Conservation (phyloP, 37 sponge, comb jelly and placozoan species). For the Beroe ovata region DNA sequence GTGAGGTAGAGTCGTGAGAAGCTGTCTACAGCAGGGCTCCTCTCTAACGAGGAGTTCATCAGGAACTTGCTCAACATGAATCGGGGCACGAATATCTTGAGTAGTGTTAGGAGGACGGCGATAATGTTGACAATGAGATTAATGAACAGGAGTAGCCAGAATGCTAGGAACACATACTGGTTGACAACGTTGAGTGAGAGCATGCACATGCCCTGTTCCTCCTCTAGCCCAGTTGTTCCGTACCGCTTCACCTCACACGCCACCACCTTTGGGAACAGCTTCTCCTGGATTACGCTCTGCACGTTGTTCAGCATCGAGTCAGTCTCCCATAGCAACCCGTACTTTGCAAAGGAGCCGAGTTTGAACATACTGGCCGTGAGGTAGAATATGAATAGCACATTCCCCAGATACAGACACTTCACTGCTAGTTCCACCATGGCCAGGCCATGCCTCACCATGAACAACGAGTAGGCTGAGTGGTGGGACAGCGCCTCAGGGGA, state of each 20-base stretch:
- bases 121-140: not conserved
- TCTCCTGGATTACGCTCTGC: slow-evolving; percentile 23
- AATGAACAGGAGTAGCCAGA: slow-evolving; percentile 23
- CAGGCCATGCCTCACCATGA: slow-evolving; percentile 36
- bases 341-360: slow-evolving; percentile 46
- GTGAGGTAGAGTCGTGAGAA: not conserved
- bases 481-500: not conserved
- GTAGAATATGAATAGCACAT: not conserved
- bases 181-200: slow-evolving; percentile 27
- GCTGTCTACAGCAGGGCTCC: not conserved
- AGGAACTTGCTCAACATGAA: slow-evolving; percentile 14
- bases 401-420: not conserved
- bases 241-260: slow-evolving; percentile 55
- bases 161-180: slow-evolving; percentile 22
- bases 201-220: slow-evolving; percentile 61
- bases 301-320: slow-evolving; percentile 4
- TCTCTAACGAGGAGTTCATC: not conserved
- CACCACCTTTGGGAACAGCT: slow-evolving; percentile 38
- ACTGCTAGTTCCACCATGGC: not conserved
- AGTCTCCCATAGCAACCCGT: slow-evolving; percentile 57
- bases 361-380: slow-evolving; percentile 56
- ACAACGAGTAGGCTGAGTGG: slow-evolving; percentile 4
- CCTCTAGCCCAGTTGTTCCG: slow-evolving; percentile 33
- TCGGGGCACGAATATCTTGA: not conserved
- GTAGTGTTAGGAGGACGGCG: slow-evolving; percentile 18